These are phyloP conservation scores for Synergus itoensis DNA, from an alignment of 2,888 invertebrate genomes.

Conservation along the genomic window DNA sequence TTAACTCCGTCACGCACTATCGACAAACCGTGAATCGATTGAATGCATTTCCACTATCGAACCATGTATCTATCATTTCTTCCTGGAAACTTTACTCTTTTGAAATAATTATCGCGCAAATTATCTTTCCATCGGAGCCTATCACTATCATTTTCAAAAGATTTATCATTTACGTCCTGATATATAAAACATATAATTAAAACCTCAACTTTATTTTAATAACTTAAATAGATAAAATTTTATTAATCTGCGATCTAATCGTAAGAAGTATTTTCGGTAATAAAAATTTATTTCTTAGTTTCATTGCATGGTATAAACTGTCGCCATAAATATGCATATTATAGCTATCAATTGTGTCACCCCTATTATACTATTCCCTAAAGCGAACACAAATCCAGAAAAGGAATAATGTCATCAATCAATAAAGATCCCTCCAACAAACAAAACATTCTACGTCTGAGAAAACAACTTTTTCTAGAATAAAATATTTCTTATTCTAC, in stretches of 20 bases:
- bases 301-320: background rate
- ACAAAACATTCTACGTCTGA: too few species aligned
- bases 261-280: background rate
- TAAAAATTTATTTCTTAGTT: background rate
- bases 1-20: constrained; percentile 39
- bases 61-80: constrained; percentile 14
- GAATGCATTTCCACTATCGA: constrained; percentile 20
- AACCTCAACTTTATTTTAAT: background rate
- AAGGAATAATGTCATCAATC: background rate
- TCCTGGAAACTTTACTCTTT: constrained; percentile 33
- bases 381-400: background rate
- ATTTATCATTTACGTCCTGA: background rate
- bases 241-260: background rate
- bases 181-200: background rate
- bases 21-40: constrained; percentile 37
- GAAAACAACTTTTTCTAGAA: too few species aligned
- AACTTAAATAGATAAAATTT: background rate
- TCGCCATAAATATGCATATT: background rate
- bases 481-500: background rate
- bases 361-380: background rate
- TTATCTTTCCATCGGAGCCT: constrained; percentile 1
- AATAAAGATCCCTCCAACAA: background rate
- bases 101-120: constrained; percentile 3
- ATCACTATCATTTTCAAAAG: background rate
- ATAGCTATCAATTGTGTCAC: background rate